Base-by-base conservation (phyloP, 64 coral and sea anemone genomes). In the Astreopora myriophthalma region DNA sequence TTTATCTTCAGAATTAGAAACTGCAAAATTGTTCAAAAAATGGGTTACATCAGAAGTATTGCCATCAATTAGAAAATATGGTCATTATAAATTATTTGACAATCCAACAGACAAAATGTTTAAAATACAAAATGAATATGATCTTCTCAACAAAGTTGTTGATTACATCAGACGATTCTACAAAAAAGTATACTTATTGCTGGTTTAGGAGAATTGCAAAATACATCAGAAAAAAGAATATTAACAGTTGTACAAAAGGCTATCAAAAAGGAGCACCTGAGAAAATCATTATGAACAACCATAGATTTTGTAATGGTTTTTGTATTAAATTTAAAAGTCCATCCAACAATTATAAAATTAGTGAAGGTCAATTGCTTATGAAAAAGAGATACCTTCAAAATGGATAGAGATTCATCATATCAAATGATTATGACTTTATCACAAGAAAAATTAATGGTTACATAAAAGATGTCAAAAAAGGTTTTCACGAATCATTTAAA, bases 281-380 rank as follows among this genome's bases (percentile, higher is more conserved):
- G 20, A 2, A 79, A 11, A 10, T 79, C 16, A 77, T 89, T 22
- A 12, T 16, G 12, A 89, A 89, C 32, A 12, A 13, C 19, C 42
- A 89, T 37, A 78, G 24, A 29, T 3, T 62, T 29, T 89, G 76
- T 28, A 33, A 1, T 20, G 87, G 72, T 6, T 16, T 76, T 25
- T 61, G 29, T 58, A 75, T 89, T 22, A 71, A 79, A 40, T 89
- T 89, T 39, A 89, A 79, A 23, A 35, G 26, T 14, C 87, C 87
- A 3, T 22, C n/a, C 13, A 24, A 28, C 6, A 75, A 22, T 22
- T 71, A 48, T 17, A 6, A 36, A 8, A 2, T 89, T 19, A 12
- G 22, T 9, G 4, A 55, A 6, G 49, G 20, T 6, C 87, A 89
- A 19, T 32, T 10, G n/a, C 44, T n/a, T 44, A 62, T 89, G 55